Conservation (phyloP, 2,113 vertebrate genomes). For the Carassius carassius region DNA sequence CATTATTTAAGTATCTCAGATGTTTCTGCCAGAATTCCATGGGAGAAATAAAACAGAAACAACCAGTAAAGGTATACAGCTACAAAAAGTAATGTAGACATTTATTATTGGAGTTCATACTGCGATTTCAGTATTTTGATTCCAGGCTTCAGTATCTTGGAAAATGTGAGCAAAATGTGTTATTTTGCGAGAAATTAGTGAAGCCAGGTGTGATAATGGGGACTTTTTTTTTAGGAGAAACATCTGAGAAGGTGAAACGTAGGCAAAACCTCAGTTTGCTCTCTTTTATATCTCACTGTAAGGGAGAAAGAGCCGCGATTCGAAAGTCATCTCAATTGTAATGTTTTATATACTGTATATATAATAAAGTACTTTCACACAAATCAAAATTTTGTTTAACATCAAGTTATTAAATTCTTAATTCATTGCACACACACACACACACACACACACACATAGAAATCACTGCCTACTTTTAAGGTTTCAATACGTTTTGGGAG, state of each 20-base stretch:
- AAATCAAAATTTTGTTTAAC: too few species aligned
- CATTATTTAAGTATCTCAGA: neutral
- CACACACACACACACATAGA: too few species aligned
- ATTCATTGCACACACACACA: too few species aligned
- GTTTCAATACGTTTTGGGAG: too few species aligned
- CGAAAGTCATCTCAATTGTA: too few species aligned
- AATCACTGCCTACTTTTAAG: too few species aligned
- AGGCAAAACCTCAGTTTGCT: neutral
- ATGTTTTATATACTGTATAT: too few species aligned
- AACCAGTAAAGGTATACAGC: neutral
- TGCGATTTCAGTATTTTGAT: too few species aligned
- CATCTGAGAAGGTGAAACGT: neutral
- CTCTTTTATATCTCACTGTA: neutral
- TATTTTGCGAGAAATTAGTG: neutral
- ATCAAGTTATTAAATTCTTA: too few species aligned
- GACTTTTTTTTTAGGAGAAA: neutral
- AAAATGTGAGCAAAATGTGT: neutral
- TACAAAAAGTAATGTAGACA: too few species aligned
- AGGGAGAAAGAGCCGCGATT: neutral
- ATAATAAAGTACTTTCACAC: too few species aligned
- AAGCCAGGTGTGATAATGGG: neutral
- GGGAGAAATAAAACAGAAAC: neutral
- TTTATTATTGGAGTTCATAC: neutral
- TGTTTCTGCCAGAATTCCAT: neutral
- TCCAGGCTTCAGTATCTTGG: too few species aligned